Percentiles rank a stretch among this genome's conserved stretches.
phyloP scores from a whole-genome alignment of 2,113 vertebrate species.

The Cyphomyrus discorhynchus region DNA sequence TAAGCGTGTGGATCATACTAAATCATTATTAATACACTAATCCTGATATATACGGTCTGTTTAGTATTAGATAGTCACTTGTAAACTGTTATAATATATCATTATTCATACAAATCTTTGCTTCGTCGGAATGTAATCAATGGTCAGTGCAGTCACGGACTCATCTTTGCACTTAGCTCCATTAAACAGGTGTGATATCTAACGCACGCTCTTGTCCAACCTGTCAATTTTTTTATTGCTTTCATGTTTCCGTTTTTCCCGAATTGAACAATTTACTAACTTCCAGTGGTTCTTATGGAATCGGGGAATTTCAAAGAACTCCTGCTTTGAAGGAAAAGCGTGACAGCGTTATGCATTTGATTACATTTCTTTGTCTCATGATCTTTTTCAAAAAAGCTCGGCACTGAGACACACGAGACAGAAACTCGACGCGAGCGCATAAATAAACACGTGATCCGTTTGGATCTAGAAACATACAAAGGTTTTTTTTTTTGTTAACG shows the following conservation, averaged over 20 bases:
- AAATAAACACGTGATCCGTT: constrained; percentile 42
- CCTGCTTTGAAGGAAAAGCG: neutral
- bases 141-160: neutral
- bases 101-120: neutral
- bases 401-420: neutral
- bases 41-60: neutral
- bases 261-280: neutral
- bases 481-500: constrained; percentile 20
- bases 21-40: neutral
- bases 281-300: neutral
- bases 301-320: neutral
- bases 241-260: neutral
- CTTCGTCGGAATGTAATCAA: neutral
- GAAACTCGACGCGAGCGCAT: constrained; percentile 20
- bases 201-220: neutral
- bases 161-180: neutral
- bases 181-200: neutral
- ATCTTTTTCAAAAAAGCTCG: neutral
- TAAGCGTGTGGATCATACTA: neutral
- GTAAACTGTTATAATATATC: neutral
- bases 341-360: neutral
- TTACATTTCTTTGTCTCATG: neutral
- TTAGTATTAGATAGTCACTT: neutral
- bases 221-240: neutral
- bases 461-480: constrained; percentile 34